Evolutionary conservation across 1,140 invertebrate genomes (phyloP), one percentile per base, ranked within the genome.

Genomic region (Ditylenchus dipsaci): DNA sequence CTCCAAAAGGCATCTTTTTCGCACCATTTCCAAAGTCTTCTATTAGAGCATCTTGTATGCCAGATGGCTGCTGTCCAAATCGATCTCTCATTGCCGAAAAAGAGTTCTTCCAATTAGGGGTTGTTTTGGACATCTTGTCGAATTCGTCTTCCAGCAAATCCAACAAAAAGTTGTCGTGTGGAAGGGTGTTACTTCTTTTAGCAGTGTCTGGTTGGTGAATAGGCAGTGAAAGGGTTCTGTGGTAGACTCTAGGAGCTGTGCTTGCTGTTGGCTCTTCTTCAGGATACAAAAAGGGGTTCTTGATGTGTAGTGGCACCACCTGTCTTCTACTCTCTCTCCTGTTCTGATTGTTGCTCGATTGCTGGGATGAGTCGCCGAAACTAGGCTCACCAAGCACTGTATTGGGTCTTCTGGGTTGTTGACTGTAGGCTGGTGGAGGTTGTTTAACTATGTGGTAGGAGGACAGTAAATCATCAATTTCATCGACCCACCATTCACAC

Each of bases 81-180:
- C 62, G 1, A 3, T 64, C 62, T 38, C 27, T 64, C 19, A 64
- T 53, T 8, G 29, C 62, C 1, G 27, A 5, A 27, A 64, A 64
- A 43, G 62, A 64, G 30, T 23, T 27, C 62, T 64, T 64, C 62
- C 62, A 64, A 59, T 47, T 47, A 9, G 38, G 38, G 7, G 62
- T 47, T 26, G 29, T 64, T 19, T 63, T 64, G 7, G 62, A 64
- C 62, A 64, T 64, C 1, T 47, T 21, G 1, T 21, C 23, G 3
- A 3, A 3, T 38, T 11, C 33, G 3, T 38, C 33, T 5, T 27
- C 59, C 49, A 53, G 49, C 49, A 38, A 38, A 38, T 38, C 33
- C 11, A 38, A 38, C 33, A 38, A 38, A 11, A 38, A 38, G 33
- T 38, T 38, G 33, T 38, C 33, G 33, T 38, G 33, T 38, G 11